Conservation (phyloP, 2,113 vertebrate genomes). For the Trematomus loennbergii region DNA sequence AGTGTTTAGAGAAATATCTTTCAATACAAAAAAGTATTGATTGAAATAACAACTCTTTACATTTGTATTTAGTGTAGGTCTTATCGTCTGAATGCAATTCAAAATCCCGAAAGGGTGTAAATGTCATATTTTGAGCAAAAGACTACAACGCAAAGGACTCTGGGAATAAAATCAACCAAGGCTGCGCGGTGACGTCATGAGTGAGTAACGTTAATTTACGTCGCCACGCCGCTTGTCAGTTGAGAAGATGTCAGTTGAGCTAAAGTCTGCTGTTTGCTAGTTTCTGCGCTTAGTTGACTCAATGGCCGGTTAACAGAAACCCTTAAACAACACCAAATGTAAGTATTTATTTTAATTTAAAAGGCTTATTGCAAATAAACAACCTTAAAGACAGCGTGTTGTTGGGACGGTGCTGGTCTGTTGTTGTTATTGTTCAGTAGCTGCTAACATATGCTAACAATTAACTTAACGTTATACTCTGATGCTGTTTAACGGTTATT, state of each 20-base stretch:
- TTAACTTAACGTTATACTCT: background rate
- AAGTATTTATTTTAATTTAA: conserved; percentile 14
- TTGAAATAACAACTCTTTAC: too few species aligned
- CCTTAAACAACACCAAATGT: background rate
- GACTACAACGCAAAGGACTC: conserved; percentile 62
- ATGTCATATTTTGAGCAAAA: background rate
- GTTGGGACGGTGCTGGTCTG: background rate
- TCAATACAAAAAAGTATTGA: too few species aligned
- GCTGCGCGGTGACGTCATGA: background rate
- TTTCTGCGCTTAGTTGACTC: background rate
- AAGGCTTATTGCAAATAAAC: fast-evolving
- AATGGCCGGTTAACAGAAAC: background rate
- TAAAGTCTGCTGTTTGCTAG: background rate
- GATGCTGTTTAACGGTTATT: background rate
- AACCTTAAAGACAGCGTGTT: background rate
- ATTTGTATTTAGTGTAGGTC: too few species aligned
- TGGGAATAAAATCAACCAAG: conserved; percentile 34
- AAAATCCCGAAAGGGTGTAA: too few species aligned
- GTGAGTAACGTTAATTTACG: background rate
- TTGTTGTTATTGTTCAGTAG: conserved; percentile 5
- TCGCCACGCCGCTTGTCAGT: background rate
- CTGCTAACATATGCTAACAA: background rate
- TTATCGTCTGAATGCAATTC: background rate
- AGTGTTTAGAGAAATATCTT: too few species aligned
- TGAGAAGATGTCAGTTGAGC: conserved; percentile 7